These are phyloP conservation scores for Uromys caudimaculatus DNA, from an alignment of 2,797 vertebrate genomes.

Conservation along the genomic window DNA sequence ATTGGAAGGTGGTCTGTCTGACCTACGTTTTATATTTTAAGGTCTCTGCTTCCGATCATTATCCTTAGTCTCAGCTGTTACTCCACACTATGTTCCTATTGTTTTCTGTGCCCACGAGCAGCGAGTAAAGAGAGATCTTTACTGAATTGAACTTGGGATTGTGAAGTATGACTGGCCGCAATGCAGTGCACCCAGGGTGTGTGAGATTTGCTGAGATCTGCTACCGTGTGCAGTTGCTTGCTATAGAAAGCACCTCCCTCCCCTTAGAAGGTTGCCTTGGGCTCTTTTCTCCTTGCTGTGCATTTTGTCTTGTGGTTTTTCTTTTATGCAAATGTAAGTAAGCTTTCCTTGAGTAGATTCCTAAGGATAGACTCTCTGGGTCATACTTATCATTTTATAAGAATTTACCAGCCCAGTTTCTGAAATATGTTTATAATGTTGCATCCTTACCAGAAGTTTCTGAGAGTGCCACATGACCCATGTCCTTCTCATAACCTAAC, in stretches of 20 bases:
- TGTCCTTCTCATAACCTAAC: not conserved
- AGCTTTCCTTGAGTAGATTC: not conserved
- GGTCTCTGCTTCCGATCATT: constrained; percentile 37
- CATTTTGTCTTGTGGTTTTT: not conserved
- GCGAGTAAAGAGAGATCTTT: not conserved
- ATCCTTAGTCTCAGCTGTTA: not conserved
- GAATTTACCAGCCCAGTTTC: not conserved
- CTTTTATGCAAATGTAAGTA: not conserved
- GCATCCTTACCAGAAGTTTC: not conserved
- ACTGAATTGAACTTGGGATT: not conserved
- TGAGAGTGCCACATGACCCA: not conserved
- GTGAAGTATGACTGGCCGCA: not conserved
- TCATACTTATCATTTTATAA: not conserved
- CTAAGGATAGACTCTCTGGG: not conserved
- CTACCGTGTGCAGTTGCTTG: too few relatives aligned
- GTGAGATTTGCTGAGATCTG: not conserved
- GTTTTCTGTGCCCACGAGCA: not conserved
- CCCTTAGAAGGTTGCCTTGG: not conserved
- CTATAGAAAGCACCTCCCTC: not conserved
- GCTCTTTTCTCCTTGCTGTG: not conserved
- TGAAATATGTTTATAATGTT: not conserved
- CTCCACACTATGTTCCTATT: not conserved
- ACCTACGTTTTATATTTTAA: not conserved
- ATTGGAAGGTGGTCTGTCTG: constrained; percentile 58
- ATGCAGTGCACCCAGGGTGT: not conserved